A percentile compares a stretch with the other conserved stretches of the same genome.
These are phyloP conservation scores for Brachionus rubens DNA, from an alignment of 1,140 invertebrate species.

Conservation along the genomic window DNA sequence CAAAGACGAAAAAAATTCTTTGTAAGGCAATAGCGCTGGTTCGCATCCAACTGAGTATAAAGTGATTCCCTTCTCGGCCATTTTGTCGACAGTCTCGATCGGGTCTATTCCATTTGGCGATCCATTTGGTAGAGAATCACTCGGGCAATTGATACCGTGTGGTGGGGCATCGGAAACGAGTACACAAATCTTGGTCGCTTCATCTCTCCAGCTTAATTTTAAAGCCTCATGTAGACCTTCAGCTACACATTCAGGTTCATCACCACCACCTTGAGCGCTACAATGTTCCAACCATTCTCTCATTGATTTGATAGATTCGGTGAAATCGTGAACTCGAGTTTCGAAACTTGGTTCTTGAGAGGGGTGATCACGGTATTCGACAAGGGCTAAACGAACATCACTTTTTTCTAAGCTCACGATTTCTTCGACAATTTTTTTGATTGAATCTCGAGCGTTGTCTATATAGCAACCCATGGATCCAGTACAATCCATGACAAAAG, in stretches of 20 bases:
- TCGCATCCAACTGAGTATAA: conserved; percentile 54
- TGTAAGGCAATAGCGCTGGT: conserved; percentile 52
- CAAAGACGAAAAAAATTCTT: conserved; percentile 54
- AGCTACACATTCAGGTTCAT: conserved; percentile 54
- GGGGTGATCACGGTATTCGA: conserved; percentile 55
- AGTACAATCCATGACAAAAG: conserved; percentile 54
- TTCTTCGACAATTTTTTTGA: conserved; percentile 53
- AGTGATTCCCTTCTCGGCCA: conserved; percentile 53
- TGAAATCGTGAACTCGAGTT: conserved; percentile 53
- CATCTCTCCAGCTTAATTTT: conserved; percentile 52
- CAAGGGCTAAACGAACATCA: conserved; percentile 52
- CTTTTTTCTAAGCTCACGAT: conserved; percentile 52
- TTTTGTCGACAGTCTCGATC: conserved; percentile 49
- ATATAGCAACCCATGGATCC: conserved; percentile 55
- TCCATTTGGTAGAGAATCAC: conserved; percentile 48
- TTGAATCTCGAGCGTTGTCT: conserved; percentile 51
- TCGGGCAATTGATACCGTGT: conserved; percentile 50
- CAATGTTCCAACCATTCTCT: conserved; percentile 51
- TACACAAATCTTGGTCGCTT: conserved; percentile 54
- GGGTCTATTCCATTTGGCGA: conserved; percentile 52
- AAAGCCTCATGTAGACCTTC: conserved; percentile 53
- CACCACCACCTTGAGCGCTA: conserved; percentile 52
- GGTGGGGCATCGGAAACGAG: conserved; percentile 54
- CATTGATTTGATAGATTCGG: conserved; percentile 50
- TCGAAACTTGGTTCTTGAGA: conserved; percentile 52